phyloP scores from a whole-genome alignment of 2,888 invertebrate genomes.

The Aporophyla nigra region DNA sequence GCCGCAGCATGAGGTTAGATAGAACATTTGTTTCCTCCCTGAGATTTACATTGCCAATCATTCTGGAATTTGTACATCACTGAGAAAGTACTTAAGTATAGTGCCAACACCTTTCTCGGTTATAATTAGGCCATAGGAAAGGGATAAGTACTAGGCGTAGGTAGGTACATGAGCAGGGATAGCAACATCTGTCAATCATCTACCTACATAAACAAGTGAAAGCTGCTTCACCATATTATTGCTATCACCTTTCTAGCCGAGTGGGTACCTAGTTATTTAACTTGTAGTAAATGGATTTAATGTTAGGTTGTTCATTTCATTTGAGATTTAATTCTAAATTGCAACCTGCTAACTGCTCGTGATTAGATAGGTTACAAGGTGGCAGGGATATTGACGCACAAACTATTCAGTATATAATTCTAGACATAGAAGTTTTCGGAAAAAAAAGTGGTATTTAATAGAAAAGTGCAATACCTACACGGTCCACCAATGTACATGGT shows the following conservation, averaged over 20 bases:
- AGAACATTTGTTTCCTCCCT: conserved; percentile 35
- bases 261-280: conserved; percentile 7
- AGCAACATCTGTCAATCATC: conserved; percentile 22
- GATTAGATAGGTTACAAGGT: neutral
- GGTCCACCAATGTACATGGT: too few relatives aligned
- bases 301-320: neutral
- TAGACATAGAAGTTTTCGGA: too few relatives aligned
- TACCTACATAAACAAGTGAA: conserved; percentile 24
- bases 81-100: neutral
- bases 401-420: neutral
- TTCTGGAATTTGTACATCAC: neutral
- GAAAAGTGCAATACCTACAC: too few relatives aligned
- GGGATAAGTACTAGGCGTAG: neutral
- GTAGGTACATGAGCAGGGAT: neutral
- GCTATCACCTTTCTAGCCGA: conserved; percentile 9
- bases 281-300: conserved; percentile 13
- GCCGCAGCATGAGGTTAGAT: conserved; percentile 68
- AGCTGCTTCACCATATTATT: conserved; percentile 18
- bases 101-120: neutral
- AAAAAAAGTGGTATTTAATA: too few relatives aligned
- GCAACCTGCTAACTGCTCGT: neutral
- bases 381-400: too few relatives aligned
- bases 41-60: conserved; percentile 1
- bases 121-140: neutral
- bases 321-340: neutral